Evolutionary conservation across 92 coral and sea anemone genomes (phyloP), one percentile per base, ranked within the genome.

Genomic region (Epizoanthus fatuus): DNA sequence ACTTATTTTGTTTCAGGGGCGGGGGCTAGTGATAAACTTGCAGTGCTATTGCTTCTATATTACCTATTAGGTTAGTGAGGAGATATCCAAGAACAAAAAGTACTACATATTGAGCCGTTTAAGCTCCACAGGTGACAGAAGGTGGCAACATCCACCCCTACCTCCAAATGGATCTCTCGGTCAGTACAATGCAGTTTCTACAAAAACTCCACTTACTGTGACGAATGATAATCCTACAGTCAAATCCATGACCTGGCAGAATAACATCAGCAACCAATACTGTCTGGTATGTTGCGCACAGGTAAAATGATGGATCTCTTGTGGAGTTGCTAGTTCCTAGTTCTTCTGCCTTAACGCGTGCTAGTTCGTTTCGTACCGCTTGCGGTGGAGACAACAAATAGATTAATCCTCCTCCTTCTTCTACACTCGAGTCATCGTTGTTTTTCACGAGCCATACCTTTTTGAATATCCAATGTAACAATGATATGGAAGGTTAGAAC

Each of bases 201-300:
- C n/a, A n/a, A n/a, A n/a, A n/a, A n/a, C n/a, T n/a, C 42, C 59
- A 14, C 86, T 90, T 74, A 90, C 93, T 54, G 54, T 60, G 80
- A 38, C 93, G 54, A 63, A 90, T 37, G 19, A 53, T 60, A 57
- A 90, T 70, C 39, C 93, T 84, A 49, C 93, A 90, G 58, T 90
- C 93, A 32, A 90, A 69, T 58, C 70, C 81, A 35, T 80, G 63
- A 38, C 86, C 83, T 2, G 86, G 93, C 37, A 90, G 58, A 79
- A 90, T 57, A 57, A 90, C 83, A 22, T 90, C 87, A 53, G 55
- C 86, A 49, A 15, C 59, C 93, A 90, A 40, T 63, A 73, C 71
- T 45, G 6, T 25, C 9, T 75, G 64, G 54, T 55, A 73, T 11
- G 75, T 84, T 39, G 87, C 63, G 25, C 87, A 90, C 5, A 86